These are phyloP conservation scores for Acanthopleura granulata DNA, from an alignment of 2,888 invertebrate genomes.

Conservation along the genomic window DNA sequence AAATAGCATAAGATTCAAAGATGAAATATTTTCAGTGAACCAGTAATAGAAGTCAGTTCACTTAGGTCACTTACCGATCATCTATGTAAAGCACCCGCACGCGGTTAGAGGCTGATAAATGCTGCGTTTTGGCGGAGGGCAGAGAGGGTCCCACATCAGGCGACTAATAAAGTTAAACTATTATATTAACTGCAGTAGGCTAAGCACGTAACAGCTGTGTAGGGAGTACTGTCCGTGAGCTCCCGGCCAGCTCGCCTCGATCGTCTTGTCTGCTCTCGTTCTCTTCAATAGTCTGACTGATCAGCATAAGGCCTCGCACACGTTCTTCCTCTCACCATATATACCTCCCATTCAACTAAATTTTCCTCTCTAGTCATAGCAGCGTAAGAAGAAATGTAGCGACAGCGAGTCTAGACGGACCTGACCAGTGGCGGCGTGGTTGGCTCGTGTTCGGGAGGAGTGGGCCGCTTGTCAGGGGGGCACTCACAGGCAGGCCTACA, in stretches of 20 bases:
- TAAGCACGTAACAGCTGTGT: background rate
- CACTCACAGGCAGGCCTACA: too few species aligned
- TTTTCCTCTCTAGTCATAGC: constrained; percentile 7
- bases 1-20: too few species aligned
- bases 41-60: too few species aligned
- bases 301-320: background rate
- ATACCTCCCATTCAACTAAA: constrained; percentile 13
- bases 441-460: background rate
- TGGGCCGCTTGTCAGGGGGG: background rate
- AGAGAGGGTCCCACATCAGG: too few species aligned
- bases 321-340: constrained; percentile 10
- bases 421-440: constrained; percentile 18
- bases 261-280: background rate
- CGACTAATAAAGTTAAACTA: too few species aligned
- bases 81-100: too few species aligned
- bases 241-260: background rate
- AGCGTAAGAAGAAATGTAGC: constrained; percentile 22
- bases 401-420: constrained; percentile 25
- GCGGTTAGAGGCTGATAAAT: too few species aligned
- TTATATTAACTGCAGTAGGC: too few species aligned
- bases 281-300: constrained; percentile 5
- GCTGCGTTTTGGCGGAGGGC: too few species aligned
- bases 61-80: too few species aligned
- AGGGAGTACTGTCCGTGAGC: background rate
- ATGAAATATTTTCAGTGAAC: too few species aligned